A percentile compares a stretch with the other conserved stretches of the same genome.
Evolutionary conservation across 1,140 invertebrate species (phyloP).

Genomic region (Listronotus oregonensis): DNA sequence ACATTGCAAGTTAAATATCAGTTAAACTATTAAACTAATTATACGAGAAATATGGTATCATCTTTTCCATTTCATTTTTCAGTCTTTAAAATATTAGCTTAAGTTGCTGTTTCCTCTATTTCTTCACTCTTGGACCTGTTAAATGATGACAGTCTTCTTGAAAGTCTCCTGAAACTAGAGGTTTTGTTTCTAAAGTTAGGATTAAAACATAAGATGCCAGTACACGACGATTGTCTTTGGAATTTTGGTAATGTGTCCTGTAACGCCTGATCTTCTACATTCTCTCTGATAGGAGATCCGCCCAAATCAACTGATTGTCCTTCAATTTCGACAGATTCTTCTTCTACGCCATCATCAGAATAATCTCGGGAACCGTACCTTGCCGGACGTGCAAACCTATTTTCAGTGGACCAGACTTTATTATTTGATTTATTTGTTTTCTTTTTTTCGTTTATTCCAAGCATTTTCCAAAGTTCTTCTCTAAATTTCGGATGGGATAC

Average conservation of each 20-base stretch:
- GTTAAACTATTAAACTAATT: too few species aligned
- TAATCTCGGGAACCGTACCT: neutral
- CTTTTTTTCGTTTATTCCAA: conserved; percentile 7
- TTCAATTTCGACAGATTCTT: conserved; percentile 29
- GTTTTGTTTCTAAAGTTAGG: conserved; percentile 39
- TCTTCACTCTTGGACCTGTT: conserved; percentile 7
- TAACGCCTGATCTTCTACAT: conserved; percentile 10
- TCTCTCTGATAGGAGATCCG: neutral
- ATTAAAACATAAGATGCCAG: conserved; percentile 29
- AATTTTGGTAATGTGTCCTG: neutral
- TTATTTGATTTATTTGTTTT: conserved; percentile 4
- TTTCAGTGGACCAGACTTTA: conserved; percentile 21
- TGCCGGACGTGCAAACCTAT: neutral
- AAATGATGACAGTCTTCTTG: conserved; percentile 32
- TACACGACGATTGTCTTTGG: conserved; percentile 6
- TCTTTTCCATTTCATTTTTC: too few species aligned
- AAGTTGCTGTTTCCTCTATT: neutral
- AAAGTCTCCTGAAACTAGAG: conserved; percentile 37
- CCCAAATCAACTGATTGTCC: neutral
- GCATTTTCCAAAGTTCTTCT: conserved; percentile 32
- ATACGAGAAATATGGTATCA: too few species aligned
- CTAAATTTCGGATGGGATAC: conserved; percentile 71
- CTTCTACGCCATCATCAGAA: conserved; percentile 28
- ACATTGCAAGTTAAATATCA: too few species aligned
- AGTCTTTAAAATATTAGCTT: too few species aligned